Base-by-base conservation (phyloP, 2,113 vertebrate species). In the Sylvia atricapilla region DNA sequence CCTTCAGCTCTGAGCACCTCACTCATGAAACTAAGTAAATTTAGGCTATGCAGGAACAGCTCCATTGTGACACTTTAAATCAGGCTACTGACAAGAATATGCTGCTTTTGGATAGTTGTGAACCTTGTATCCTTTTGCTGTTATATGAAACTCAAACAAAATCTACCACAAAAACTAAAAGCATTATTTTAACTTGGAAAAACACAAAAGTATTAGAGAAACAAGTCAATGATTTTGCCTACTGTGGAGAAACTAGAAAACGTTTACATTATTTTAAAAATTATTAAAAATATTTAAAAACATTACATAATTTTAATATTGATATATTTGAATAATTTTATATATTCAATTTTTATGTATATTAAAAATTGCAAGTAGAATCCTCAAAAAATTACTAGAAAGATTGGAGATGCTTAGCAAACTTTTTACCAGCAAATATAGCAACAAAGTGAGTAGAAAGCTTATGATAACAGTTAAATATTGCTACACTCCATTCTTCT, bases 381-480 rank as follows among this genome's bases (percentile, higher is more conserved):
- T 94, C 47, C 27, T 96, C 91, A 95, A 55, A 33, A 23, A 44
- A 68, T 41, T 83, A 68, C 15, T 86, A 9, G 19, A 93, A 64
- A 17, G 10, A 9, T 1, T 70, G 21, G 9, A 25, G 3, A 35
- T 93, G 77, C 74, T 94, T 94, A 89, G 58, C 14, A 86, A 55
- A 78, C 3, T 43, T 94, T 95, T 59, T 44, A 30, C 23, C 70
- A 95, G 94, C 25, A 95, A 77, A 87, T 59, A 50, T 2, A 23
- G 47, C 50, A 95, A 94, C n/a, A 76, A 85, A 91, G 24, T 18
- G 17, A 89, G 72, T 50, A 76, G 53, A 96, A 94, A 96, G 31
- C 89, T 87, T 73, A 95, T 62, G 63, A 91, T 93, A 96, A 90
- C 39, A 89, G 90, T 92, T 81, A 93, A 22, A 22, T 64, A 64